Conservation (phyloP, 2,113 vertebrate species). For the Equus przewalskii region DNA sequence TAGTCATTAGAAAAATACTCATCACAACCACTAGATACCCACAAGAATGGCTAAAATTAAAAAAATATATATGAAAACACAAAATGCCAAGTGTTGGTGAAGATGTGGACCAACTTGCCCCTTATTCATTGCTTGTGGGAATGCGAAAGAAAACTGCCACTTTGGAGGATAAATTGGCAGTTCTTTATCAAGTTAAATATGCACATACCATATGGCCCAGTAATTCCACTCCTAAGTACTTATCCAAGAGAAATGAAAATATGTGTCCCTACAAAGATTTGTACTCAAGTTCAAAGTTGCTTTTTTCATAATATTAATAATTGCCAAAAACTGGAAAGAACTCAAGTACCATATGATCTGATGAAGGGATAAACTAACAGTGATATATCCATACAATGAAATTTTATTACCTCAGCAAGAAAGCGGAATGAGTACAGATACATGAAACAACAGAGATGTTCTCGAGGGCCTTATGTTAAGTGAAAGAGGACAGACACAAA, state of each 20-base stretch:
- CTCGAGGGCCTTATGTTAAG: neutral
- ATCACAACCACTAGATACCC: neutral
- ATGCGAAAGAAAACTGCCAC: neutral
- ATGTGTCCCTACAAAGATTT: neutral
- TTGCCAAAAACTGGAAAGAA: neutral
- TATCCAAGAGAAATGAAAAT: neutral
- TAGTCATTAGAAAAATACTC: neutral
- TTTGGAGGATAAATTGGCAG: neutral
- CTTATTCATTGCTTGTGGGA: neutral
- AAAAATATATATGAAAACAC: neutral
- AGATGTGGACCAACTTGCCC: neutral
- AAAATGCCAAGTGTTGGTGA: neutral
- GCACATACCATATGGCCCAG: neutral
- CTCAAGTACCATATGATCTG: neutral
- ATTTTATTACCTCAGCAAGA: neutral
- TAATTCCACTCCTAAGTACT: neutral
- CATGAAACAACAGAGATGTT: neutral
- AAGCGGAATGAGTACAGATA: no score
- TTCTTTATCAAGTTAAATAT: neutral
- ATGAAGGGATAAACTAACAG: neutral
- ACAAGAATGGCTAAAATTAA: neutral
- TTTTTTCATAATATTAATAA: neutral
- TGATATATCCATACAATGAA: neutral
- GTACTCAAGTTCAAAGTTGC: neutral
- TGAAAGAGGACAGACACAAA: neutral